Conservation (phyloP, 2,888 invertebrate genomes). For the Eilema depressum region DNA sequence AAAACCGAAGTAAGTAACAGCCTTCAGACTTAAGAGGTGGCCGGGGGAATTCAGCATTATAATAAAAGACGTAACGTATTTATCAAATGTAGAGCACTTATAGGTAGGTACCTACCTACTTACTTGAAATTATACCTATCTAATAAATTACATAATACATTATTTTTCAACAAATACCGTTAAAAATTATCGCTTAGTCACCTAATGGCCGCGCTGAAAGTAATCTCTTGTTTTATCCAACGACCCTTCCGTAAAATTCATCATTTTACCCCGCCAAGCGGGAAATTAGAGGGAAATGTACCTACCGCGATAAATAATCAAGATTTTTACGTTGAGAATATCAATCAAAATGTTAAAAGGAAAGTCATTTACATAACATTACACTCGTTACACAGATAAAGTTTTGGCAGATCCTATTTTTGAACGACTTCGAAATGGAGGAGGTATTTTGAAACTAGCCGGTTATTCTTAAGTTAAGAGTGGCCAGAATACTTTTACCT, state of each 20-base stretch:
- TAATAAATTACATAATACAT: constrained; percentile 37
- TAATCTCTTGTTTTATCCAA: constrained; percentile 56
- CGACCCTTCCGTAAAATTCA: constrained; percentile 51
- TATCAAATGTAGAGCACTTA: no score
- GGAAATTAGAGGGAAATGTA: constrained; percentile 36
- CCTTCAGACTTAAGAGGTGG: no score
- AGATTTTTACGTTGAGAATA: constrained; percentile 18
- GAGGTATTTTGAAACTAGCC: no score
- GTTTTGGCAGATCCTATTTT: not conserved
- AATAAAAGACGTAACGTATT: no score
- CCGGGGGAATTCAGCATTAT: no score
- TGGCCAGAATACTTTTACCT: no score
- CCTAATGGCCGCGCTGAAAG: constrained; percentile 48
- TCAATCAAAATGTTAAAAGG: constrained; percentile 21
- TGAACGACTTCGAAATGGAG: not conserved
- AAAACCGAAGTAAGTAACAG: no score
- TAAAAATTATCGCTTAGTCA: constrained; percentile 50
- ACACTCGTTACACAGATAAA: not conserved
- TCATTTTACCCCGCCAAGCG: constrained; percentile 43
- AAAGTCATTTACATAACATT: constrained; percentile 15
- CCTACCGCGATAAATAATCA: constrained; percentile 21
- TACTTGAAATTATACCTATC: constrained; percentile 39
- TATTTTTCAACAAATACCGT: constrained; percentile 49
- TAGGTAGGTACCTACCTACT: constrained; percentile 3
- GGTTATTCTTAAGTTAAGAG: no score